Conservation (phyloP, 2,797 vertebrate genomes). For the Hippopotamyrus pictus region DNA sequence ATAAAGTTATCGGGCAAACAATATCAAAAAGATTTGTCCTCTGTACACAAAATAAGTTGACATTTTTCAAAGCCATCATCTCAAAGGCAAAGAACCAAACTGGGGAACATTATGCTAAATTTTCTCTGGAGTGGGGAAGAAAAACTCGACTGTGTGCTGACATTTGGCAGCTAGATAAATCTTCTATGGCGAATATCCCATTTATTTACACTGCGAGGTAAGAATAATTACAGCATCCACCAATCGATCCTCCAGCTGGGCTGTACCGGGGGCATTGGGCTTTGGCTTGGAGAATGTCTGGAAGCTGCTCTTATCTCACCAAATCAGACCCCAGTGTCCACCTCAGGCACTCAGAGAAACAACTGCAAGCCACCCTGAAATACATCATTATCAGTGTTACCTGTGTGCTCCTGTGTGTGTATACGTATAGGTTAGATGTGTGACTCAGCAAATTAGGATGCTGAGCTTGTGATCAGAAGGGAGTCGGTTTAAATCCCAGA, state of each 20-base stretch:
- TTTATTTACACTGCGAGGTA: conserved; percentile 8
- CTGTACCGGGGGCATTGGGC: not conserved
- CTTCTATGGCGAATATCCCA: not conserved
- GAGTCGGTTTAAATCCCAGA: not conserved
- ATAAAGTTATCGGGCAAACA: not conserved
- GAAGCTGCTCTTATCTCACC: not conserved
- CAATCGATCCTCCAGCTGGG: not conserved
- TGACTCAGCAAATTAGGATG: not conserved
- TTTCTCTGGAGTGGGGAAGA: not conserved
- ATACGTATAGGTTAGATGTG: not conserved
- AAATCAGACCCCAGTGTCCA: not conserved
- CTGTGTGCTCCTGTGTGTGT: not conserved
- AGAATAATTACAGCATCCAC: conserved; percentile 14
- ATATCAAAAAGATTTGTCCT: not conserved
- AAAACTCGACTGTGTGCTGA: not conserved
- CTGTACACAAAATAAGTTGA: not conserved
- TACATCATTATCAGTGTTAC: not conserved
- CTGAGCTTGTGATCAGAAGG: not conserved
- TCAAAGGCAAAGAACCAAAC: not conserved
- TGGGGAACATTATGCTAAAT: not conserved
- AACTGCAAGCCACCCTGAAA: not conserved
- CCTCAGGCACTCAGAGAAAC: not conserved
- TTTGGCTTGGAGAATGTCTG: not conserved
- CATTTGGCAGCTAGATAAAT: conserved; percentile 1
- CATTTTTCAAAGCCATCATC: not conserved